phyloP scores from a whole-genome alignment of 2,888 invertebrate genomes.

The Rhabditoides inermis region DNA sequence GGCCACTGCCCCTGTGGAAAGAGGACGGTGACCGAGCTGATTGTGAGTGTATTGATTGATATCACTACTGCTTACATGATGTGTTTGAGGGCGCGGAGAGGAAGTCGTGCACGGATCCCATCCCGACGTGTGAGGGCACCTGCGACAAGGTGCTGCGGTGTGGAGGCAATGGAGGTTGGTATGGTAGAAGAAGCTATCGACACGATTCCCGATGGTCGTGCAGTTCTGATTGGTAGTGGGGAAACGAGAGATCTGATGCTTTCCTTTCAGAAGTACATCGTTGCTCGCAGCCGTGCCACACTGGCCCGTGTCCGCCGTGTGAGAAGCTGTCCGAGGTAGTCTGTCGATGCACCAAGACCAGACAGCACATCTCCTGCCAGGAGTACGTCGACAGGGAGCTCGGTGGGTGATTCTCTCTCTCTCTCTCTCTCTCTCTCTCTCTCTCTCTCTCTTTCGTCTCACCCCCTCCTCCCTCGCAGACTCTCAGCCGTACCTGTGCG shows the following conservation, averaged over 20 bases:
- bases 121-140: constrained; percentile 70
- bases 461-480: no score
- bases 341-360: constrained; percentile 78
- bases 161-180: constrained; percentile 56
- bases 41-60: constrained; percentile 6
- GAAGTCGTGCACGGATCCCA: constrained; percentile 66
- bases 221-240: no score
- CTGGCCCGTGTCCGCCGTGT: constrained; percentile 71
- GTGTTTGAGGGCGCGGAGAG: constrained; percentile 58
- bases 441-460: no score
- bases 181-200: no score
- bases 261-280: constrained; percentile 59
- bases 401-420: neutral
- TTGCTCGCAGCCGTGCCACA: constrained; percentile 66
- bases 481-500: constrained; percentile 62
- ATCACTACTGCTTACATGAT: neutral
- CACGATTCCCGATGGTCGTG: no score
- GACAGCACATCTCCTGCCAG: constrained; percentile 56
- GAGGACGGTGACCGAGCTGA: constrained; percentile 55
- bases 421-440: no score
- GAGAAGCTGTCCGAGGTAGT: constrained; percentile 67
- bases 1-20: constrained; percentile 72
- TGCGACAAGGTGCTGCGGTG: constrained; percentile 67
- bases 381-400: constrained; percentile 17
- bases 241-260: no score